Conservation (phyloP, 1,140 invertebrate species). For the Limonius californicus region DNA sequence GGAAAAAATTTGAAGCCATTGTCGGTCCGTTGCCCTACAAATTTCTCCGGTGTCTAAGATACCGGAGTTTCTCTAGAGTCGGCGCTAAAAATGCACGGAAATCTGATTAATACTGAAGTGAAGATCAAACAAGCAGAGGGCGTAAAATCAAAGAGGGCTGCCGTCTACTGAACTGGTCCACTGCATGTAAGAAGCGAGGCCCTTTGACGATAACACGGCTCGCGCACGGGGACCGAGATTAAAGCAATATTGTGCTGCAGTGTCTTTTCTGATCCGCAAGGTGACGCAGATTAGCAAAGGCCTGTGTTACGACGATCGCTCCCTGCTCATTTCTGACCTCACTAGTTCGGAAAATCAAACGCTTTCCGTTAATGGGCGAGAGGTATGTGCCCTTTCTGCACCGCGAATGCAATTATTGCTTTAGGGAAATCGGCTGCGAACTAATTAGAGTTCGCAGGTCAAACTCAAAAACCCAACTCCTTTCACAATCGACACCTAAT, state of each 20-base stretch:
- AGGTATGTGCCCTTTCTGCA: too few relatives aligned
- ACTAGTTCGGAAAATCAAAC: constrained; percentile 9
- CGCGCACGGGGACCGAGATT: constrained; percentile 23
- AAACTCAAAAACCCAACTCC: too few relatives aligned
- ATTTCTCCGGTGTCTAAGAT: too few relatives aligned
- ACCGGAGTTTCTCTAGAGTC: constrained; percentile 3
- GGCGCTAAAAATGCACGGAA: constrained; percentile 27
- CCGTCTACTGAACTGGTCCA: constrained; percentile 12
- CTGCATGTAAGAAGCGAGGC: constrained; percentile 23
- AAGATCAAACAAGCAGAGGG: constrained; percentile 15
- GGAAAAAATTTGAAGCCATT: too few relatives aligned
- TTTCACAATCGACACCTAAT: too few relatives aligned
- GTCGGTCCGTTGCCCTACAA: too few relatives aligned
- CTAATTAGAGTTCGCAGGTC: too few relatives aligned
- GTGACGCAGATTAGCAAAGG: constrained; percentile 19
- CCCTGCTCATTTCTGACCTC: constrained; percentile 1
- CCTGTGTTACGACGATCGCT: constrained; percentile 4
- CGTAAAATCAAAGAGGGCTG: constrained; percentile 19
- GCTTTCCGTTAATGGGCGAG: background rate
- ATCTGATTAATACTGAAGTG: constrained; percentile 29
- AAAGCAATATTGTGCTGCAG: constrained; percentile 28
- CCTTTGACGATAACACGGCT: constrained; percentile 25
- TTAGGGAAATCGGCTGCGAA: too few relatives aligned
- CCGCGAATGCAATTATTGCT: too few relatives aligned
- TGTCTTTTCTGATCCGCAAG: constrained; percentile 25